Base-by-base conservation (phyloP, 1,140 invertebrate genomes). In the Andricus grossulariae region DNA sequence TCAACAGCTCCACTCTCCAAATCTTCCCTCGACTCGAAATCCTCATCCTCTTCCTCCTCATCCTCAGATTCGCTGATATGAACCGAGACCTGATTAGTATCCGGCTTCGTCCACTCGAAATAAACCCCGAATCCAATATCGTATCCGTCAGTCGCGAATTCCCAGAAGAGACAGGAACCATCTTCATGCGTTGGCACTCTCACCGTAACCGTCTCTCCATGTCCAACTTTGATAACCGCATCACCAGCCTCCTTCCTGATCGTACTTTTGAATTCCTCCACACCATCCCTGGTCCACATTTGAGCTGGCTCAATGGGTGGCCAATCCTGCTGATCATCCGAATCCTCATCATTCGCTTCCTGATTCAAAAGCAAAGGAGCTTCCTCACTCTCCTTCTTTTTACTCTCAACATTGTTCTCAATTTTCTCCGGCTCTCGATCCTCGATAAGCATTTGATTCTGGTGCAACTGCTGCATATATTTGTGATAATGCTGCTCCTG, bases 91-190 rank as follows among this genome's bases (percentile, higher is more conserved):
- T 97, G 95, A 84, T 95, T 96, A 39, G 96, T 95, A 21, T 93
- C 93, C 15, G 95, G 96, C 85, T 97, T 97, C 5, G 95, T 97
- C 98, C 98, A 99, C 92, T 99, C 99, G 90, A 99, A 99, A 89
- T 97, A 99, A 57, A 99, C 94, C 8, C 99, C 99, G 92, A 99
- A 99, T 71, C 98, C 99, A 85, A 99, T 98, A 88, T 99, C 99
- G 90, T 99, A 99, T 85, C 95, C 95, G 89, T 99, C 99, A 0
- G 99, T 99, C 11, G 98, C 98, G 91, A 99, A 99, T 92, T 99
- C 99, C 99, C 99, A 99, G 90, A 98, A 99, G n/a, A 99, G 92
- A 86, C 97, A 97, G 1, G 95, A 95, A 0, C 98, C 99, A 86
- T 98, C 96, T 81, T 96, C 94, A 89, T 99, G 98, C 0, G 99